Conservation (phyloP, 2,113 vertebrate species). For the Stigmatopora nigra region DNA sequence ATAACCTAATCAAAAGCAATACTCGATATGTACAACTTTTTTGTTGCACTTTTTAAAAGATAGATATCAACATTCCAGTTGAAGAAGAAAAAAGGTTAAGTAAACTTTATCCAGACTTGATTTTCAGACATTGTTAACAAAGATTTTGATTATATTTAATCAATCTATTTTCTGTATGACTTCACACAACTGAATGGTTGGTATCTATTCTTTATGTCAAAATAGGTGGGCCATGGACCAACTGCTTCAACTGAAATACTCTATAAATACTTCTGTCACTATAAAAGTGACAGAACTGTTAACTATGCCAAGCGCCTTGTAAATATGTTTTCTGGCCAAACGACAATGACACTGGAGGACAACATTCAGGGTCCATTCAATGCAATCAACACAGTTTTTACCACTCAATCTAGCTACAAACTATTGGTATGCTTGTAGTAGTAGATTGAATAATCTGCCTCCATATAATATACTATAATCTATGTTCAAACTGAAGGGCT, state of each 20-base stretch:
- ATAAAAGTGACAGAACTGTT: background rate
- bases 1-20: background rate
- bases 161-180: background rate
- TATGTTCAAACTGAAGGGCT: constrained; percentile 41
- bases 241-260: background rate
- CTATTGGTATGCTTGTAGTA: constrained; percentile 3
- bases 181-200: no score
- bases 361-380: constrained; percentile 30
- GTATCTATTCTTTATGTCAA: background rate
- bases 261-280: background rate
- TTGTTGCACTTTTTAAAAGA: background rate
- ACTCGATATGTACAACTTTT: background rate
- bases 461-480: background rate
- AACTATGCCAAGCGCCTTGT: background rate
- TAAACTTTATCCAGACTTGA: no score
- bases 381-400: constrained; percentile 31
- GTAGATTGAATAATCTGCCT: background rate
- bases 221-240: background rate
- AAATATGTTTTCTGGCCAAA: constrained; percentile 30
- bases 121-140: background rate
- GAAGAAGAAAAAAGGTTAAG: background rate
- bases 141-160: constrained; percentile 32
- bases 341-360: constrained; percentile 17
- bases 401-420: background rate
- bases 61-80: background rate